Evolutionary conservation across 2,797 vertebrate species (phyloP).

Genomic region (Enteromius viviparus): DNA sequence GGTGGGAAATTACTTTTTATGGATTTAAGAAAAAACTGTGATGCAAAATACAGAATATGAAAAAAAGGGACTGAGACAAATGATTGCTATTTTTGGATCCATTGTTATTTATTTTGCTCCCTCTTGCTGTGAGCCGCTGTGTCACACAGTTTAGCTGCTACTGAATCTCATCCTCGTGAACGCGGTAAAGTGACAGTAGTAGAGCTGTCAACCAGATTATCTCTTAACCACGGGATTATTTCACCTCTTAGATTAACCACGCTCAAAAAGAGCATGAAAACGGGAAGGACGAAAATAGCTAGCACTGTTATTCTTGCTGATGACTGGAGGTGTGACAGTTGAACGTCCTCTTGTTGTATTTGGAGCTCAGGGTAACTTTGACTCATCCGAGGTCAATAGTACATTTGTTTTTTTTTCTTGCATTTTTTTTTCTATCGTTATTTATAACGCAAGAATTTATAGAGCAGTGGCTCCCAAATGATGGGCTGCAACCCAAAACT

Average conservation of each 20-base stretch:
- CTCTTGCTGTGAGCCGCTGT: not conserved
- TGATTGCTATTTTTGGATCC: not conserved
- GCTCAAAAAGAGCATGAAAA: slow-evolving; percentile 57
- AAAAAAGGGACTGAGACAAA: not conserved
- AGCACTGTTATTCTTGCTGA: slow-evolving; percentile 41
- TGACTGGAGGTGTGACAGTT: slow-evolving; percentile 36
- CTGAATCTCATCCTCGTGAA: slow-evolving; percentile 24
- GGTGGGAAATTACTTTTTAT: not conserved
- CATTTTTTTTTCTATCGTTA: not conserved
- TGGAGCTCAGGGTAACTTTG: slow-evolving; percentile 33
- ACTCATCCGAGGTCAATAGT: slow-evolving; percentile 20
- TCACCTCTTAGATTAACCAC: slow-evolving; percentile 70
- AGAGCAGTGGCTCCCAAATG: not conserved
- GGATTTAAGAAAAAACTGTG: not conserved
- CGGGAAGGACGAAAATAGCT: slow-evolving; percentile 61
- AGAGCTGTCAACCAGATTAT: slow-evolving; percentile 74
- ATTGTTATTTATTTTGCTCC: not conserved
- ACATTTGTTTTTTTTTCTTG: not conserved
- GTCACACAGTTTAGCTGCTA: slow-evolving; percentile 14
- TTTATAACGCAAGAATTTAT: slow-evolving; percentile 1
- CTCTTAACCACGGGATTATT: slow-evolving; percentile 69
- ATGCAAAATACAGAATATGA: not conserved
- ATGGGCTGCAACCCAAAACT: slow-evolving; percentile 2
- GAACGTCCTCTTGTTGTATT: slow-evolving; percentile 24
- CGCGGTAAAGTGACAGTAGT: slow-evolving; percentile 49